Evolutionary conservation across 2,888 invertebrate genomes (phyloP).

Genomic region (Drosophila quinaria): DNA sequence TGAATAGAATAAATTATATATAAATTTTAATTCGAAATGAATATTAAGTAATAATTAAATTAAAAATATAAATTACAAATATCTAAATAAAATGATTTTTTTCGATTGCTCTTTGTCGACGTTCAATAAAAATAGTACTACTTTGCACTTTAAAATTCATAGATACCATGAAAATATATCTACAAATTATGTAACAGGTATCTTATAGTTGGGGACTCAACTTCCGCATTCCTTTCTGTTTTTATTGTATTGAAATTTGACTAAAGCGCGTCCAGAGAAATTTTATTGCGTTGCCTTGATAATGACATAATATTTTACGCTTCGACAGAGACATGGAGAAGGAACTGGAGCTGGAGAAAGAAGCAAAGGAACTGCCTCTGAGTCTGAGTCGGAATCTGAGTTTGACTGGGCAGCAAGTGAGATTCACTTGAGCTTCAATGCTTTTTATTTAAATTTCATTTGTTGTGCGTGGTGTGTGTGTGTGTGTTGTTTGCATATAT

Average conservation of each 20-base stretch:
- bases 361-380: neutral
- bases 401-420: conserved; percentile 29
- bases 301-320: conserved; percentile 83
- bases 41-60: too few species aligned
- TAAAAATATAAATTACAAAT: too few species aligned
- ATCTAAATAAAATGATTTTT: too few species aligned
- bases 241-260: conserved; percentile 70
- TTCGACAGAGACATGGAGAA: conserved; percentile 65
- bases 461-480: conserved; percentile 47
- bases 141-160: neutral
- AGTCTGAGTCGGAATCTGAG: neutral
- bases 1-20: too few species aligned
- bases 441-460: conserved; percentile 74
- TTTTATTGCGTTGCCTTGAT: conserved; percentile 80
- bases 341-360: neutral
- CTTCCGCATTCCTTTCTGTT: neutral
- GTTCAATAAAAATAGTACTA: too few species aligned
- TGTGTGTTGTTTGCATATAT: conserved; percentile 52
- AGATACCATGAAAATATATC: neutral
- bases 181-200: neutral
- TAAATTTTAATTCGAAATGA: too few species aligned
- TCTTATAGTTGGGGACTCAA: neutral
- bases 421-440: conserved; percentile 54
- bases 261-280: conserved; percentile 66
- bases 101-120: too few species aligned